These are phyloP conservation scores for Lepidostoma basale DNA, from an alignment of 1,140 invertebrate genomes.

Conservation along the genomic window DNA sequence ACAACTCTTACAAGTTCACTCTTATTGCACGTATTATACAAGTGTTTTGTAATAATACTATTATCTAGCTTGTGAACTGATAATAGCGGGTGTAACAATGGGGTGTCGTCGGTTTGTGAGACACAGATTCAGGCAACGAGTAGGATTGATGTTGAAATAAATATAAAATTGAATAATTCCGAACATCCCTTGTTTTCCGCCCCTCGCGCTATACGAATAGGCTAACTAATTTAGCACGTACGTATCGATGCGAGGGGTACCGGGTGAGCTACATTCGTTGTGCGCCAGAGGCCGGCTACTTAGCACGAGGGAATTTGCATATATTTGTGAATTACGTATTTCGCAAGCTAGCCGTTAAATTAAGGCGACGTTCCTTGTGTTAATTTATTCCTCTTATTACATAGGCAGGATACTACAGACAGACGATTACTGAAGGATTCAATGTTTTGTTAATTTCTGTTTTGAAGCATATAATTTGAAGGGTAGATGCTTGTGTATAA, in stretches of 20 bases:
- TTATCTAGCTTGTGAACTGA: too few relatives aligned
- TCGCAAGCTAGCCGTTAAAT: constrained; percentile 31
- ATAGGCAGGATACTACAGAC: neutral
- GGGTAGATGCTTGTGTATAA: too few relatives aligned
- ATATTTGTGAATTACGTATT: constrained; percentile 36
- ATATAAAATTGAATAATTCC: too few relatives aligned
- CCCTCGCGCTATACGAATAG: constrained; percentile 11
- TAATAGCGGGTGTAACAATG: too few relatives aligned
- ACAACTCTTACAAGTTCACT: too few relatives aligned
- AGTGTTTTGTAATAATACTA: too few relatives aligned
- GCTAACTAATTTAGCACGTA: constrained; percentile 47
- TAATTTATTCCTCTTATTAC: constrained; percentile 32
- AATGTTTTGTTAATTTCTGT: neutral
- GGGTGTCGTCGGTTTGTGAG: too few relatives aligned
- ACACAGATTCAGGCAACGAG: too few relatives aligned
- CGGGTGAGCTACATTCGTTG: constrained; percentile 16
- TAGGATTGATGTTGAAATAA: too few relatives aligned
- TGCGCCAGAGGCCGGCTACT: constrained; percentile 30
- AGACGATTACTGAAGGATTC: neutral
- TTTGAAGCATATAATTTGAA: too few relatives aligned
- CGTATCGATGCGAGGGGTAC: constrained; percentile 38
- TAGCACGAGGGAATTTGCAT: constrained; percentile 32
- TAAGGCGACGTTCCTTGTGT: constrained; percentile 30
- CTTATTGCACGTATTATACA: too few relatives aligned
- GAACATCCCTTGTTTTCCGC: neutral